Conservation (phyloP, 2,113 vertebrate genomes). For the Zosterops pallidus region DNA sequence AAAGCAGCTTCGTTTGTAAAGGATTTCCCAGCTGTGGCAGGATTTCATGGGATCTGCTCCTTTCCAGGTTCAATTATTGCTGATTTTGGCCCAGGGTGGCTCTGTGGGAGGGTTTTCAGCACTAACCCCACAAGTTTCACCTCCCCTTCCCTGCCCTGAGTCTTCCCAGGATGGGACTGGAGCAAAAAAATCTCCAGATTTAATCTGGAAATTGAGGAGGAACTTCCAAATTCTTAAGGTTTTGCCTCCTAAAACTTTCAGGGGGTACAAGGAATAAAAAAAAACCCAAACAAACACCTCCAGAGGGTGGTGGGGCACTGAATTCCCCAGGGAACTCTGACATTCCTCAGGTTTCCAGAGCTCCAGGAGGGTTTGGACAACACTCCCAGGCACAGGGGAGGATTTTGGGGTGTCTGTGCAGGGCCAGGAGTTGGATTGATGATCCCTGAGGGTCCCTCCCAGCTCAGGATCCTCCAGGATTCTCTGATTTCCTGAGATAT, state of each 20-base stretch:
- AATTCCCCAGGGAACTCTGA: background rate
- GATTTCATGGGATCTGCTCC: background rate
- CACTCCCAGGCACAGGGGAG: background rate
- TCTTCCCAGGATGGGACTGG: background rate
- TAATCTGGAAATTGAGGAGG: background rate
- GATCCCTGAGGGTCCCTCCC: background rate
- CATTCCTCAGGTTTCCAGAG: background rate
- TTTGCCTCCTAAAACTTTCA: background rate
- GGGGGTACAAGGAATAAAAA: accelerated
- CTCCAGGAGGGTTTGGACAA: background rate
- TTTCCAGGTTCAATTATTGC: background rate
- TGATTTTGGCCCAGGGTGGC: background rate
- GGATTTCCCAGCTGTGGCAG: background rate
- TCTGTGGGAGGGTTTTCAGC: background rate
- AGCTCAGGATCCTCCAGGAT: background rate
- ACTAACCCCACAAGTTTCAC: background rate
- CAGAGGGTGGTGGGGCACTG: background rate
- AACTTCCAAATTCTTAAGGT: accelerated
- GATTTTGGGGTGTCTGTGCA: background rate
- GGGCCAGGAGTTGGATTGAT: background rate
- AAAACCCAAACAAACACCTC: no score
- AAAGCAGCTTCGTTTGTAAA: accelerated
- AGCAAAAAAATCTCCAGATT: background rate
- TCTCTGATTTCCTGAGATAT: background rate
- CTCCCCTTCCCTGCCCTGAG: background rate